Evolutionary conservation across 2,797 vertebrate genomes (phyloP).

Genomic region (Semotilus atromaculatus): DNA sequence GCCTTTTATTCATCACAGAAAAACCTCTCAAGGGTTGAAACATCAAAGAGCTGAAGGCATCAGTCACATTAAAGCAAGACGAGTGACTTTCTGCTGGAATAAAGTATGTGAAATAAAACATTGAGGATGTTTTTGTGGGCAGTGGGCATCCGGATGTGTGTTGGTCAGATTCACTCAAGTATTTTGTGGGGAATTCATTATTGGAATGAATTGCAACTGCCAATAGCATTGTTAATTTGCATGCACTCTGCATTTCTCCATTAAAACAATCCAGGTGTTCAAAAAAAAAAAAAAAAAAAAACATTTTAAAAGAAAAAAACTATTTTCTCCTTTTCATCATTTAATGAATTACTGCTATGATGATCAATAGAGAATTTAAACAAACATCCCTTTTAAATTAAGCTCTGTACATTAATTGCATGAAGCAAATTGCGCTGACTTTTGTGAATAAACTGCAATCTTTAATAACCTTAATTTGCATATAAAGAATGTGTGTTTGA

Average conservation of each 20-base stretch:
- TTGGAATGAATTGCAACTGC: background rate
- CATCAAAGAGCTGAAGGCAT: constrained; percentile 37
- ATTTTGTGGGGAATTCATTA: constrained; percentile 1
- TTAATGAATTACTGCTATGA: constrained; percentile 6
- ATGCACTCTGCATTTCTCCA: background rate
- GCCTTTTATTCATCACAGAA: constrained; percentile 39
- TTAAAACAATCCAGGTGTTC: background rate
- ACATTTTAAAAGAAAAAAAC: background rate
- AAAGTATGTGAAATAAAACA: constrained; percentile 14
- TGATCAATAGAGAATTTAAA: constrained; percentile 6
- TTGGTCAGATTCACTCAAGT: background rate
- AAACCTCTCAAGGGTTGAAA: constrained; percentile 38
- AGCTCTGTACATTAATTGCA: background rate
- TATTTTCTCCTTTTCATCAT: background rate
- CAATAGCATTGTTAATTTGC: background rate
- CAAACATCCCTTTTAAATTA: constrained; percentile 1
- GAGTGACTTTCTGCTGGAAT: constrained; percentile 12
- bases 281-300: too few species aligned
- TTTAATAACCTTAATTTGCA: constrained; percentile 26
- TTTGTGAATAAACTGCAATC: background rate
- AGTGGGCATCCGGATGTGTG: background rate
- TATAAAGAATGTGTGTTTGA: constrained; percentile 30
- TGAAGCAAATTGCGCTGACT: background rate
- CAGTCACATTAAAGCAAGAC: constrained; percentile 50
- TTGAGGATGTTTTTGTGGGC: background rate